These are phyloP conservation scores for Ophioninae sp. DNA, from an alignment of 2,888 invertebrate genomes.

Conservation along the genomic window DNA sequence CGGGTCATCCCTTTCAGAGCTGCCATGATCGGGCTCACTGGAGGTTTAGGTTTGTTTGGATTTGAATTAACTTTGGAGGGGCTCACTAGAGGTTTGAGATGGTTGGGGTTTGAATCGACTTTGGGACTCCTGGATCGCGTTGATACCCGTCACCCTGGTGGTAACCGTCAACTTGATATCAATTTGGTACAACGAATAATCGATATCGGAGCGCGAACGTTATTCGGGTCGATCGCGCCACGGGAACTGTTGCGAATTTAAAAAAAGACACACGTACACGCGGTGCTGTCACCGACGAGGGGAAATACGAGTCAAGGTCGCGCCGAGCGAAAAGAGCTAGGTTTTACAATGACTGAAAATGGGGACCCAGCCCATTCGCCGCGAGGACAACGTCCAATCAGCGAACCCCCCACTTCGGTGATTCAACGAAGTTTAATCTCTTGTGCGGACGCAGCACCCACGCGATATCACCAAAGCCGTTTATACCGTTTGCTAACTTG, in stretches of 20 bases:
- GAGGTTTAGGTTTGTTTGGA: background rate
- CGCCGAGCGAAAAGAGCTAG: constrained; percentile 8
- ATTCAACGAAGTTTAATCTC: too few relatives aligned
- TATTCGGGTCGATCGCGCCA: constrained; percentile 55
- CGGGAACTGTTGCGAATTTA: constrained; percentile 28
- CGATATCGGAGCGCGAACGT: background rate
- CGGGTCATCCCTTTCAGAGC: constrained; percentile 73
- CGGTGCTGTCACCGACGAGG: constrained; percentile 26
- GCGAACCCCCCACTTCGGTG: background rate
- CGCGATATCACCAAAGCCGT: too few relatives aligned
- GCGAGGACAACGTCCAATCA: background rate
- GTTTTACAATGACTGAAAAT: background rate
- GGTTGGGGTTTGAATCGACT: too few relatives aligned
- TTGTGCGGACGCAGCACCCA: too few relatives aligned
- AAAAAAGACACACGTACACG: constrained; percentile 4
- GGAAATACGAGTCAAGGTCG: constrained; percentile 41
- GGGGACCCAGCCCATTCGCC: background rate
- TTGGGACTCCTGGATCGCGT: too few relatives aligned
- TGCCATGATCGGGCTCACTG: constrained; percentile 71
- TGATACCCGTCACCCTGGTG: too few relatives aligned
- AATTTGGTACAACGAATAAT: too few relatives aligned
- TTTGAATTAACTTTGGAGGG: background rate
- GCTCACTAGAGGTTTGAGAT: background rate
- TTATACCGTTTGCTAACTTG: too few relatives aligned
- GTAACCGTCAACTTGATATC: too few relatives aligned